Base-by-base conservation (phyloP, 2,113 vertebrate genomes). In the Eonycteris spelaea region DNA sequence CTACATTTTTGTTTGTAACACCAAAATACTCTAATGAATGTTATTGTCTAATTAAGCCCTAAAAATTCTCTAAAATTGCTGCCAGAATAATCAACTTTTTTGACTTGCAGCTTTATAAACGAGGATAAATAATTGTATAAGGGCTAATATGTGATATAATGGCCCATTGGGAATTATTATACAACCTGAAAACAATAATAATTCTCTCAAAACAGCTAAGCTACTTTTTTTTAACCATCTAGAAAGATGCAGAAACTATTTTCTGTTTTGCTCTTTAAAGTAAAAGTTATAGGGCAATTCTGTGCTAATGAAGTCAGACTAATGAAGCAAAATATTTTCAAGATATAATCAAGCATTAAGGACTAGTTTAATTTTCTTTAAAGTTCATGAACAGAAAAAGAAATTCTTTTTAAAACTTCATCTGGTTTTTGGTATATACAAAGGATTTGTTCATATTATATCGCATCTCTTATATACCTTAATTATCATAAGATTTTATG, bases 261-360 rank as follows among this genome's bases (percentile, higher is more conserved):
- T 94, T 21, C 67, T 89, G 24, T 89, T 95, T 96, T 93, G 43
- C 28, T 97, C 30, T 95, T 85, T 93, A 57, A 86, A 33, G 43
- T 93, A 82, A 85, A 96, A 93, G 28, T 94, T 96, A 51, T 55
- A 88, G 18, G 67, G 55, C 51, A 86, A n/a, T 97, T 97, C 93
- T 91, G 40, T 95, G 86, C 77, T 96, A 97, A 83, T 95, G 67
- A 71, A 79, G 65, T 92, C 77, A 85, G 43, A 82, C 77, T 95
- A 91, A 93, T 91, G 71, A 96, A 91, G 40, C 82, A 93, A 33
- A 91, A 82, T 94, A 93, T 91, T 95, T 95, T 91, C 38, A 68
- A 68, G 43, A 77, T 93, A 95, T 79, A 96, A 73, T 71, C 33
- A 91, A 51, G 33, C 55, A 73, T 89, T 92, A 91, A 22, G 80